Base-by-base conservation (phyloP, 2,888 invertebrate genomes). In the Shargacucullia verbasci region DNA sequence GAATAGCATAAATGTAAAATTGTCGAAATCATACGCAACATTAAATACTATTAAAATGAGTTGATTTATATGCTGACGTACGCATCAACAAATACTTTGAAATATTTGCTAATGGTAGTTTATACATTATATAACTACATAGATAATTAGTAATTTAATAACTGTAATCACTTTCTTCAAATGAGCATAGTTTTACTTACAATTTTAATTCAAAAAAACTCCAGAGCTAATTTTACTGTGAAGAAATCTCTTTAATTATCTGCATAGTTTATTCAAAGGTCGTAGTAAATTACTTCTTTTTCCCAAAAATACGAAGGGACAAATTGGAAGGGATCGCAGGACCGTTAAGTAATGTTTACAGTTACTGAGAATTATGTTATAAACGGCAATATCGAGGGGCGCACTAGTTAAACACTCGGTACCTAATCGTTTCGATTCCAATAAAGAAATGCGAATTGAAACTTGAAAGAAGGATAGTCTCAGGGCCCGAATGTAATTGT, bases 401-500 rank as follows among this genome's bases (percentile, higher is more conserved):
- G 58, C 60, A 71, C 74, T 80, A 80, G 82, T 83, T 84, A 83
- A 73, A 77, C 77, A 79, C 75, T 76, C 73, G 49, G 60, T 71
- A 79, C 72, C 70, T 78, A 84, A 81, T 85, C 85, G 83, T 81
- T 85, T 80, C 83, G 76, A 81, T 83, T 84, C 82, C 83, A 86
- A 88, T 87, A 87, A 87, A 85, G 83, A 86, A 87, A 86, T 85
- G 80, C 73, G 84, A 88, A 87, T 87, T 86, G 87, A 87, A 88
- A 88, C 86, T 86, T 86, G 86, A 86, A 88, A 88, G 87, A 86
- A 87, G 83, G 82, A 86, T 86, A 85, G 83, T 83, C 82, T 81
- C 76, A 70, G 75, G 76, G 78, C 78, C 84, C 80, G 79, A 87
- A 87, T 82, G 89, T 89, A 88, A 90, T 88, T 87, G 89, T 86